A percentile compares a stretch with the other conserved stretches of the same genome.
These are phyloP conservation scores for Collichthys lucidus DNA, from an alignment of 2,113 vertebrate species.

Conservation along the genomic window DNA sequence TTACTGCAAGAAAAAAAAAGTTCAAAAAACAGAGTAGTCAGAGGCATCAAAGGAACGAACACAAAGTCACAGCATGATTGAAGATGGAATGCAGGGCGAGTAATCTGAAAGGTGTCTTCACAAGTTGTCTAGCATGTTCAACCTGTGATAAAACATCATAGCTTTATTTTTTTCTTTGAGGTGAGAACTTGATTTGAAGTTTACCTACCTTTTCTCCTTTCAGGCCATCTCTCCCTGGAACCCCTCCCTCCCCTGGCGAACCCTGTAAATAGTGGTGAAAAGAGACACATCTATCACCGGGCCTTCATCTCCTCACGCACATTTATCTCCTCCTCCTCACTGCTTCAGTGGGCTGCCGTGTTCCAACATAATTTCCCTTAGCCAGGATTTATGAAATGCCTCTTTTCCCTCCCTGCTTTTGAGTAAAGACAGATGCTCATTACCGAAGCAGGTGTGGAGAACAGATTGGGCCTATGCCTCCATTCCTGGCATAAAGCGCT, in stretches of 20 bases:
- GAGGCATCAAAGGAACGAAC: slow-evolving; percentile 30
- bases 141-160: slow-evolving; percentile 69
- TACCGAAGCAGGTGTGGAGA: slow-evolving; percentile 84
- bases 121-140: slow-evolving; percentile 61
- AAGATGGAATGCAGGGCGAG: slow-evolving; percentile 36
- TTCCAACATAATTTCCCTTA: slow-evolving; percentile 76
- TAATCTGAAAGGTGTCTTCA: slow-evolving; percentile 56
- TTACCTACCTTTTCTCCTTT: slow-evolving; percentile 98
- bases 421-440: slow-evolving; percentile 86
- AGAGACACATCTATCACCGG: slow-evolving; percentile 77
- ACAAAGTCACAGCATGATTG: slow-evolving; percentile 51
- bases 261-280: slow-evolving; percentile 85
- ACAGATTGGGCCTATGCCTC: slow-evolving; percentile 83
- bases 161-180: slow-evolving; percentile 62
- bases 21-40: slow-evolving; percentile 25
- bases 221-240: slow-evolving; percentile 88
- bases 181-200: slow-evolving; percentile 67
- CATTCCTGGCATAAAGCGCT: slow-evolving; percentile 75
- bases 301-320: slow-evolving; percentile 75
- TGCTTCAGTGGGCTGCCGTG: slow-evolving; percentile 75
- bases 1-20: slow-evolving; percentile 8
- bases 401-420: slow-evolving; percentile 78
- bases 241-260: slow-evolving; percentile 86
- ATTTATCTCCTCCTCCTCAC: slow-evolving; percentile 79
- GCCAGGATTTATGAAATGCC: slow-evolving; percentile 82